Conservation (phyloP, 2,888 invertebrate species). For the Celastrina argiolus region DNA sequence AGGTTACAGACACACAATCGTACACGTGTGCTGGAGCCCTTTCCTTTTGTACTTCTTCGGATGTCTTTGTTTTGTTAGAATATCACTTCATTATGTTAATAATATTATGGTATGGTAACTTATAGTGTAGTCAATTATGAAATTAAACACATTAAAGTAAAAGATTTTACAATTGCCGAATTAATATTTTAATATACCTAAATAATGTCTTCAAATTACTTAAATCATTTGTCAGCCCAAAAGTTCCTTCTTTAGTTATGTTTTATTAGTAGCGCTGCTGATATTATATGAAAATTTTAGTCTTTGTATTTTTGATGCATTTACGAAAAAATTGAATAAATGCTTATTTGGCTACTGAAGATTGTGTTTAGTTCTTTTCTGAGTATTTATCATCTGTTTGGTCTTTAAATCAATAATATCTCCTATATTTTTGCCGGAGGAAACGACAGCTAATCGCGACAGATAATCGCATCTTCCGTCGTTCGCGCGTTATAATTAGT, state of each 20-base stretch:
- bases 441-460: conserved; percentile 43
- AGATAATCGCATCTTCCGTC: conserved; percentile 67
- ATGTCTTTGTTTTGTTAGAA: conserved; percentile 28
- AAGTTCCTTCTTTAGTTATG: no score
- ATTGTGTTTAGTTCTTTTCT: neutral
- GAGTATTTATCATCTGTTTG: neutral
- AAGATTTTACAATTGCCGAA: no score
- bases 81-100: conserved; percentile 10
- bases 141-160: neutral
- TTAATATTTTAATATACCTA: no score
- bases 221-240: no score
- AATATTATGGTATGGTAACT: neutral
- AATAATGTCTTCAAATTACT: no score
- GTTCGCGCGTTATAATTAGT: conserved; percentile 76
- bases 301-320: neutral
- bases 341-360: neutral
- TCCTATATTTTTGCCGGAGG: conserved; percentile 22
- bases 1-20: conserved; percentile 52
- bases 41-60: conserved; percentile 32
- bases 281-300: no score
- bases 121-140: neutral
- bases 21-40: conserved; percentile 53
- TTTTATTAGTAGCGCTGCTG: no score
- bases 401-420: neutral
- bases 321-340: neutral